Evolutionary conservation across 2,113 vertebrate species (phyloP).

Genomic region (Pantherophis guttatus): DNA sequence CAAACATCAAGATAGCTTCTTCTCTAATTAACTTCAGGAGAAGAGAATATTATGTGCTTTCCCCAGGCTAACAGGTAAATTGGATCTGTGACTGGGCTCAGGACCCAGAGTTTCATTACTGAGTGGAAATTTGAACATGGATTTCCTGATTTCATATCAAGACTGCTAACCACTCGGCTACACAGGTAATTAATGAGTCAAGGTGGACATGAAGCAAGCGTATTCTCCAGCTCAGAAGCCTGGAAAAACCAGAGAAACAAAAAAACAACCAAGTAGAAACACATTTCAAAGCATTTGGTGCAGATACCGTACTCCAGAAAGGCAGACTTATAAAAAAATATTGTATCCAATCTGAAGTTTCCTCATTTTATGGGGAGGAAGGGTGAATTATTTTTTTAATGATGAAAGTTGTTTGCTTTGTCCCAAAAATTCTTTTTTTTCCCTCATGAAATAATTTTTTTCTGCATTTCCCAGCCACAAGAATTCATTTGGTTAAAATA

Average conservation of each 20-base stretch:
- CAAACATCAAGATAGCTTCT: not conserved
- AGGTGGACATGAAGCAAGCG: not conserved
- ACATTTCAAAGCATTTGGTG: not conserved
- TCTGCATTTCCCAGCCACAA: conserved; percentile 23
- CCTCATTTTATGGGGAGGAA: not conserved
- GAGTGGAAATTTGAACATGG: not conserved
- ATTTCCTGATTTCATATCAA: not conserved
- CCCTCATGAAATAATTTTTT: conserved; percentile 16
- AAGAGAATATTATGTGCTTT: not conserved
- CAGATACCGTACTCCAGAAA: not conserved
- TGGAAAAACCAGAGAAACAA: not conserved
- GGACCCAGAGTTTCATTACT: not conserved
- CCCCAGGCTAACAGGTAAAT: not conserved
- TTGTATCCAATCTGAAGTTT: not conserved
- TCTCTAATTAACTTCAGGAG: not conserved
- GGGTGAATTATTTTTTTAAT: rapidly evolving
- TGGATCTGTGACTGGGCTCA: not conserved
- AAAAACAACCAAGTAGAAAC: not conserved
- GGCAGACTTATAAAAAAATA: not conserved
- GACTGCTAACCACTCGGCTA: not conserved
- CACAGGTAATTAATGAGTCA: not conserved
- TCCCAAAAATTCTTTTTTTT: conserved; percentile 9
- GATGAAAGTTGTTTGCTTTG: conserved; percentile 27
- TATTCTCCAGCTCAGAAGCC: not conserved
- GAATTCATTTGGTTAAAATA: conserved; percentile 28